Percentiles rank a stretch among this genome's conserved stretches.
Evolutionary conservation across 2,113 vertebrate species (phyloP).

Genomic region (Podiceps cristatus): DNA sequence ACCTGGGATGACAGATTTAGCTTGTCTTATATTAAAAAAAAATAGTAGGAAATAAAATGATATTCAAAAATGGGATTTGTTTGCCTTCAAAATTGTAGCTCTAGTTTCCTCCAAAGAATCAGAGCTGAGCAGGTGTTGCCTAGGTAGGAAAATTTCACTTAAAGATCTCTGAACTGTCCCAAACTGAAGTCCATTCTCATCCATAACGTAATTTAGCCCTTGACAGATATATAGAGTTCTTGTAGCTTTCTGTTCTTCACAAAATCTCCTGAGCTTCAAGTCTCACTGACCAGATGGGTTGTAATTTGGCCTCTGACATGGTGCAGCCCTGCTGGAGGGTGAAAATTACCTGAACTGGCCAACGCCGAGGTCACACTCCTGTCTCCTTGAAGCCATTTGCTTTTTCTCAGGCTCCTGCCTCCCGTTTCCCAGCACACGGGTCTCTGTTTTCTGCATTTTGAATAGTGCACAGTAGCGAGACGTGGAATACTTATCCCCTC

Average conservation of each 20-base stretch:
- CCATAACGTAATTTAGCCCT: conserved; percentile 69
- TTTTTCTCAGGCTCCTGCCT: neutral
- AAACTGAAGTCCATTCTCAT: conserved; percentile 62
- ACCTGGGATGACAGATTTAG: neutral
- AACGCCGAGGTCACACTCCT: neutral
- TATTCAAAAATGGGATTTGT: conserved; percentile 6
- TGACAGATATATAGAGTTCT: conserved; percentile 67
- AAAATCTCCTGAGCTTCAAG: conserved; percentile 65
- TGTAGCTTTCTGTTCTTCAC: conserved; percentile 57
- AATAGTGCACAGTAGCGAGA: neutral
- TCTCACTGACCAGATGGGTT: conserved; percentile 69
- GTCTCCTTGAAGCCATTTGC: conserved; percentile 29
- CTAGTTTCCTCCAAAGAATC: conserved; percentile 29
- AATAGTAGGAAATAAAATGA: neutral
- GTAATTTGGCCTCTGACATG: conserved; percentile 71
- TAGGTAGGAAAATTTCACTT: conserved; percentile 61
- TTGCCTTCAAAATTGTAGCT: conserved; percentile 13
- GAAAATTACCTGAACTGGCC: conserved; percentile 65
- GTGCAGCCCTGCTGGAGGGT: conserved; percentile 46
- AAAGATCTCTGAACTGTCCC: conserved; percentile 70
- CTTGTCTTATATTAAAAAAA: neutral
- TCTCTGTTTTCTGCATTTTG: conserved; percentile 41
- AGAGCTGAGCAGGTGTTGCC: conserved; percentile 12
- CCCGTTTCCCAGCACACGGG: neutral
- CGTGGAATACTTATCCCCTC: conserved; percentile 39